These are phyloP conservation scores for Drosophila kanapiae DNA, from an alignment of 1,140 invertebrate species.

Conservation along the genomic window DNA sequence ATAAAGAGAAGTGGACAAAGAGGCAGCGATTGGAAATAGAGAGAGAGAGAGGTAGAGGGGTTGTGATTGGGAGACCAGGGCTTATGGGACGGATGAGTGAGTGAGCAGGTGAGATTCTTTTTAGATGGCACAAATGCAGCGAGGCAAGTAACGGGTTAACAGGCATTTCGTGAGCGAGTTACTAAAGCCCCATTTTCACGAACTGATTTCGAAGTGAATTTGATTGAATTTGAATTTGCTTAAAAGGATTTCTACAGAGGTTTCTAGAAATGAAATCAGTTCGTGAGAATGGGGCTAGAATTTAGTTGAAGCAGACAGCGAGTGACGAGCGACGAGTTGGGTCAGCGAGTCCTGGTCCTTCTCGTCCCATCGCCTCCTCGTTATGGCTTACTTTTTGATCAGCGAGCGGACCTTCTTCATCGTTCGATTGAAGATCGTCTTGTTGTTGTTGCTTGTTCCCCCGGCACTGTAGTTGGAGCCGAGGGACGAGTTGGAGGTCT, in stretches of 20 bases:
- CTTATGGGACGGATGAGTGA: slow-evolving; percentile 6
- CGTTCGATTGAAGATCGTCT: slow-evolving; percentile 90
- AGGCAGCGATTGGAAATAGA: slow-evolving; percentile 20
- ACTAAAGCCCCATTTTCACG: slow-evolving; percentile 6
- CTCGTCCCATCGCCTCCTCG: slow-evolving; percentile 38
- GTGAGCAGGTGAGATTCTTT: slow-evolving; percentile 62
- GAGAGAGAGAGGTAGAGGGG: slow-evolving; percentile 19
- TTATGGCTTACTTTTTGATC: slow-evolving; percentile 87
- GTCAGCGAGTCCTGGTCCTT: slow-evolving; percentile 40
- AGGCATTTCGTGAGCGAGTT: slow-evolving; percentile 43
- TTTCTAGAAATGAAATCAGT: slow-evolving; percentile 10
- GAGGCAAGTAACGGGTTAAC: slow-evolving; percentile 50
- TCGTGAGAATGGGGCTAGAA: slow-evolving; percentile 11
- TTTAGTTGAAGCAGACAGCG: slow-evolving; percentile 33
- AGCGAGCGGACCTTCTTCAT: slow-evolving; percentile 90
- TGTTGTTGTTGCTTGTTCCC: slow-evolving; percentile 59
- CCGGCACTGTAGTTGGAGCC: slow-evolving; percentile 70
- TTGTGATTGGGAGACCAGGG: slow-evolving; percentile 15
- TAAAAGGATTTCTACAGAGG: background rate
- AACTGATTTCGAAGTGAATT: slow-evolving; percentile 27
- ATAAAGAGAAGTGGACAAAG: slow-evolving; percentile 30
- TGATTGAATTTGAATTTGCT: no score
- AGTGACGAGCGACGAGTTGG: slow-evolving; percentile 56
- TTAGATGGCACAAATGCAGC: slow-evolving; percentile 60
- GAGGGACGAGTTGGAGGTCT: slow-evolving; percentile 73